Evolutionary conservation across 1,140 invertebrate genomes (phyloP).

Genomic region (Sesamia nonagrioides): DNA sequence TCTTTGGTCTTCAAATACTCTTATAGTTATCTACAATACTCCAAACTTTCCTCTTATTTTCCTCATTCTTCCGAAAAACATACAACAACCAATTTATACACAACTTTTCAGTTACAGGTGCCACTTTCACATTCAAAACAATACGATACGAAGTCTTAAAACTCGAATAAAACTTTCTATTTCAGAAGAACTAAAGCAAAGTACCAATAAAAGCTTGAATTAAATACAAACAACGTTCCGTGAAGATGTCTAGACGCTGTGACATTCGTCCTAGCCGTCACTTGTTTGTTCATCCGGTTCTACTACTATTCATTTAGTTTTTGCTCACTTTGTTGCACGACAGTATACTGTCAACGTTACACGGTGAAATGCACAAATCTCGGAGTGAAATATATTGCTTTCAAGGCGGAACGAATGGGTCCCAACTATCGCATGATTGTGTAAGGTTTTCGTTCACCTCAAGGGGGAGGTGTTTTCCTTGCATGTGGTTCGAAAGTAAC

Average conservation of each 20-base stretch:
- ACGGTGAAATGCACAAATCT: conserved; percentile 40
- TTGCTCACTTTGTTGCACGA: conserved; percentile 28
- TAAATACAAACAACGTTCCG: conserved; percentile 22
- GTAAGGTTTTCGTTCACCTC: conserved; percentile 17
- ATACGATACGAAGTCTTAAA: too few relatives aligned
- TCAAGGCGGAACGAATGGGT: conserved; percentile 14
- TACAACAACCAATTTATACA: too few relatives aligned
- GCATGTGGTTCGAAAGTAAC: neutral
- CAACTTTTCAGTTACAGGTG: too few relatives aligned
- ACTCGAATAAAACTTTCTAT: neutral
- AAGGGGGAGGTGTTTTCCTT: neutral
- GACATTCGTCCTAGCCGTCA: conserved; percentile 36
- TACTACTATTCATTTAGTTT: conserved; percentile 45
- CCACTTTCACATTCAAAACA: too few relatives aligned
- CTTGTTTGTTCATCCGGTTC: conserved; percentile 14
- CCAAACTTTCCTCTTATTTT: too few relatives aligned
- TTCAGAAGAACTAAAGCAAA: conserved; percentile 1
- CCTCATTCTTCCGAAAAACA: too few relatives aligned
- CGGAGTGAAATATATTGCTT: conserved; percentile 29
- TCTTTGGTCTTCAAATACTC: too few relatives aligned
- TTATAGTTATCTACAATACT: too few relatives aligned
- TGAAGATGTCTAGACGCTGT: neutral
- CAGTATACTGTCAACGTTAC: conserved; percentile 23
- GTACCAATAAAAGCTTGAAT: conserved; percentile 22
- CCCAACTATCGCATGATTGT: conserved; percentile 10